A percentile compares a stretch with the other conserved stretches of the same genome.
phyloP scores from a whole-genome alignment of 2,113 vertebrate species.

The Scophthalmus maximus region DNA sequence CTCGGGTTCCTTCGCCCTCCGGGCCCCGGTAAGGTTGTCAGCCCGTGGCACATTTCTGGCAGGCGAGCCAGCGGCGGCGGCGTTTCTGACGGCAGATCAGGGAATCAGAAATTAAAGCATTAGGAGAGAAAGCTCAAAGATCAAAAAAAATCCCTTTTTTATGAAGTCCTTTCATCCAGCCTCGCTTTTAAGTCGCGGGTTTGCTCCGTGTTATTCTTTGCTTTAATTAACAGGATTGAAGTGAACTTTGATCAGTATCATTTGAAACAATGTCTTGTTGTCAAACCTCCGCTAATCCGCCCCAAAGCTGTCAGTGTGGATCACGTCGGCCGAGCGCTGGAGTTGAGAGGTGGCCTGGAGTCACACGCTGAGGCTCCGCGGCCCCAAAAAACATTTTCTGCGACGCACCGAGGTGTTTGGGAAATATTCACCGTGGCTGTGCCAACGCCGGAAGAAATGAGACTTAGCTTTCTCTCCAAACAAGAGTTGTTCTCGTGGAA shows the following conservation, averaged over 20 bases:
- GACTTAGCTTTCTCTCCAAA: neutral
- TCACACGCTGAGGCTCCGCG: constrained; percentile 43
- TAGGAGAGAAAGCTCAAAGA: constrained; percentile 1
- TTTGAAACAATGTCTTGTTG: constrained; percentile 44
- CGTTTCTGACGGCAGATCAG: constrained; percentile 1
- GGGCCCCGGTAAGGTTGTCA: constrained; percentile 52
- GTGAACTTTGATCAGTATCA: constrained; percentile 59
- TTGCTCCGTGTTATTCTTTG: constrained; percentile 54
- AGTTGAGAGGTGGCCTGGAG: constrained; percentile 18
- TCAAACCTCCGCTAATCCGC: constrained; percentile 51
- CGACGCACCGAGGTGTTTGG: constrained; percentile 8
- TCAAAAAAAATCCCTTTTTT: constrained; percentile 18
- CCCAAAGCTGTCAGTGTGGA: constrained; percentile 18
- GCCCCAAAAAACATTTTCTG: too few species aligned
- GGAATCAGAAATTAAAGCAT: constrained; percentile 1
- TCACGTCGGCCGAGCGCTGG: constrained; percentile 17
- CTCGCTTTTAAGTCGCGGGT: constrained; percentile 19
- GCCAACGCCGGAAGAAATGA: neutral
- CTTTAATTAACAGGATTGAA: constrained; percentile 65
- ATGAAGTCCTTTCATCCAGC: constrained; percentile 17
- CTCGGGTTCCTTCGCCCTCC: constrained; percentile 10
- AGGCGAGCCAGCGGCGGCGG: neutral
- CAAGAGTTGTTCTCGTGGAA: neutral
- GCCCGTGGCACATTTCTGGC: constrained; percentile 28
- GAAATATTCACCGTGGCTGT: neutral